Evolutionary conservation across 1,140 invertebrate genomes (phyloP).

Genomic region (Rhysida immarginata): DNA sequence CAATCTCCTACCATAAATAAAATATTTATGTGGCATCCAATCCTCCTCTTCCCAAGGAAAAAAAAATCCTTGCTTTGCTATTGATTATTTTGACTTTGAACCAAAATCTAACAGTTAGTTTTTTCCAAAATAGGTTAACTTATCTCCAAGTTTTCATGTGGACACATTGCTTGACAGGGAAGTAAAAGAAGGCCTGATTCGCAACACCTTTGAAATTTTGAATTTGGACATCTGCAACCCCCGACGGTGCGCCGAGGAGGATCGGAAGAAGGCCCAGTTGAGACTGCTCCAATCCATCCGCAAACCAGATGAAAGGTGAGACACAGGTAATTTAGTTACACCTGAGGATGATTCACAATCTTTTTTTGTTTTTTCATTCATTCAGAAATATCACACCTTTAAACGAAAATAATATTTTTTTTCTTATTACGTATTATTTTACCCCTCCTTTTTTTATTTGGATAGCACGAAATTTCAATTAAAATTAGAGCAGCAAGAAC

Average conservation of each 20-base stretch:
- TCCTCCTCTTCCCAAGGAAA: background rate
- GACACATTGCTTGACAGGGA: slow-evolving; percentile 65
- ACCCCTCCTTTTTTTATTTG: background rate
- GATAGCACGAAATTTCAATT: background rate
- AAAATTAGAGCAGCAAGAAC: background rate
- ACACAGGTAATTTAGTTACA: background rate
- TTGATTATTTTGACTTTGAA: background rate
- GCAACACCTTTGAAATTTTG: slow-evolving; percentile 64
- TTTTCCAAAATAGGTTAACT: slow-evolving; percentile 47
- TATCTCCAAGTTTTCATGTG: slow-evolving; percentile 79
- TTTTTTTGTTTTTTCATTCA: no score
- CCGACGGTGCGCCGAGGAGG: slow-evolving; percentile 46
- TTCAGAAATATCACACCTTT: slow-evolving; percentile 35
- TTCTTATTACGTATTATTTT: background rate
- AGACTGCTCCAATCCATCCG: slow-evolving; percentile 22
- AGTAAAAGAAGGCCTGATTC: slow-evolving; percentile 64
- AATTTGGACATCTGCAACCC: slow-evolving; percentile 66
- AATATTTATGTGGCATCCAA: no score
- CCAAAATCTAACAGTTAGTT: background rate
- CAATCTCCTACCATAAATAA: no score
- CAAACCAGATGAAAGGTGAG: background rate
- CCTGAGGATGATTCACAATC: background rate
- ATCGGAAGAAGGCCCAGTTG: slow-evolving; percentile 30
- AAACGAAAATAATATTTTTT: background rate
- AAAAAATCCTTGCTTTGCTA: no score